A percentile compares a stretch with the other conserved stretches of the same genome.
Evolutionary conservation across 2,888 invertebrate genomes (phyloP).

Genomic region (Leptinotarsa rubiginosa): DNA sequence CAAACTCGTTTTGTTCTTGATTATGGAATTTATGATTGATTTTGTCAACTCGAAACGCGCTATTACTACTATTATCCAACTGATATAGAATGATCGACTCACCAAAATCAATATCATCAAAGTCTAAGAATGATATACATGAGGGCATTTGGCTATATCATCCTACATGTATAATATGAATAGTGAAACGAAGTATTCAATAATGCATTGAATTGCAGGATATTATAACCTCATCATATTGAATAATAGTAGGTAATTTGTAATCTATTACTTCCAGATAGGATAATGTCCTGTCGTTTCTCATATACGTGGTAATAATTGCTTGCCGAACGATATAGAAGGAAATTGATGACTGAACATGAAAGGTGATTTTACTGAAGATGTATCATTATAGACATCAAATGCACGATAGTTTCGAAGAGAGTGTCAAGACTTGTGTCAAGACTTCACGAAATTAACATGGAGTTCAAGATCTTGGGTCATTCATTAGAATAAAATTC

Average conservation of each 20-base stretch:
- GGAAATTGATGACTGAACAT: slow-evolving; percentile 21
- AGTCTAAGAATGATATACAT: not conserved
- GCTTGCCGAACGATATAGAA: slow-evolving; percentile 9
- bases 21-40: too few relatives aligned
- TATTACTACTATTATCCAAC: too few relatives aligned
- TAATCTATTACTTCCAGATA: slow-evolving; percentile 35
- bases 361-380: slow-evolving; percentile 12
- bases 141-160: not conserved
- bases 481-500: too few relatives aligned
- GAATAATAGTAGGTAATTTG: slow-evolving; percentile 35
- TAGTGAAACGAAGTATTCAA: not conserved
- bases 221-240: slow-evolving; percentile 20
- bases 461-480: too few relatives aligned
- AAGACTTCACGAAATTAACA: not conserved
- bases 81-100: too few relatives aligned
- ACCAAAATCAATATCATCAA: too few relatives aligned
- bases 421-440: too few relatives aligned
- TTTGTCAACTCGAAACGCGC: too few relatives aligned
- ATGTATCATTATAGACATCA: slow-evolving; percentile 9
- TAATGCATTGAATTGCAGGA: slow-evolving; percentile 13
- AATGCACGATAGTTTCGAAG: slow-evolving; percentile 1
- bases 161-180: not conserved
- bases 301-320: slow-evolving; percentile 16
- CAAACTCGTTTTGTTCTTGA: too few relatives aligned
- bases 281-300: slow-evolving; percentile 27